Evolutionary conservation across 2,888 invertebrate species (phyloP), one percentile per base, ranked within the genome.

Genomic region (Germaria angustata): DNA sequence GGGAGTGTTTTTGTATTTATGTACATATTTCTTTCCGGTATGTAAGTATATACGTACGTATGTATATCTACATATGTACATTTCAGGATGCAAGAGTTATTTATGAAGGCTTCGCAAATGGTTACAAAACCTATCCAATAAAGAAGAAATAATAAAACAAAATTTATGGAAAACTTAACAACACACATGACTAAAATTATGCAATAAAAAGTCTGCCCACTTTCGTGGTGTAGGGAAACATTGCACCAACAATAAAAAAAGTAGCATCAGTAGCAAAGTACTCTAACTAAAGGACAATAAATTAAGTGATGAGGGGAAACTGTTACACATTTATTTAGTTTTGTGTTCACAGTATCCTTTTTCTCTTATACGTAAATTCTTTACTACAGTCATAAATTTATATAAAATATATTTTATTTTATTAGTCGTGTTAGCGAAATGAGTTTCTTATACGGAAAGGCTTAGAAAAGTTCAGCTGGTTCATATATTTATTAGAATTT

Each of bases 31-130:
- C 34, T 36, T 36, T 0, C 6, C n/a, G 24, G 0, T 24, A 9
- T 11, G 22, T n/a, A 24, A 49, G 24, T n/a, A n/a, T 22, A 13
- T 24, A 20, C 8, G 7, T 51, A 11, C n/a, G 8, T 32, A 8
- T 17, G 1, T 44, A 11, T 46, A 2, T 6, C 0, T 13, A 6
- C 3, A 32, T 1, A 2, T 17, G 6, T 39, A 5, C 53, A 34
- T 11, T 61, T 24, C 11, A 36, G 36, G 22, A 2, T 44, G 20
- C 41, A 28, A 13, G n/a, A 41, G 22, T n/a, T 34, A 11, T 41
- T 39, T 51, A 46, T 15, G 41, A 68, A 59, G 49, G 66, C 66
- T 65, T 75, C 65, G 65, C 76, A 49, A 57, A 59, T 76, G 59
- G 13, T 59, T 44, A 17, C 24, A 61, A 69, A 69, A 61, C 51